Base-by-base conservation (phyloP, 2,797 vertebrate genomes). In the Gymnodraco acuticeps region DNA sequence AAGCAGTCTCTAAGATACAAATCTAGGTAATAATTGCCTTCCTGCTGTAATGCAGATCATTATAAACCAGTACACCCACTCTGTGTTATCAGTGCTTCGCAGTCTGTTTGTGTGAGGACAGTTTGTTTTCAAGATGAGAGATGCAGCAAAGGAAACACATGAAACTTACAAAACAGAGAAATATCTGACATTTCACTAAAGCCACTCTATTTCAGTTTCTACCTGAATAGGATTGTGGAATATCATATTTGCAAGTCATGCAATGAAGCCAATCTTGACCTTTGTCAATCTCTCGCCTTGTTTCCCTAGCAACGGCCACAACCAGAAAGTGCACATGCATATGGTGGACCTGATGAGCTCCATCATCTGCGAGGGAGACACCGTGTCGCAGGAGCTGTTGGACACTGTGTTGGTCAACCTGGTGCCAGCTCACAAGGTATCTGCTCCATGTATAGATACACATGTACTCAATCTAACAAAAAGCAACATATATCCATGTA, bases 341-440 rank as follows among this genome's bases (percentile, higher is more conserved):
- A 99, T 99, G 98, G 97, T 99, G 88, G 98, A 99, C 92, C 95
- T 99, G 56, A 99, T 99, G 98, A 99, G 98, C 88, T 99, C 98
- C 74, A 99, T 99, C 89, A 96, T 99, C 89, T 98, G 97, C 74
- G 98, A 99, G 86, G 98, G 98, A 17, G 98, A 99, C 92, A 98
- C 97, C 0, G 98, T 99, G 10, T 99, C 98, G 0, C 98, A 99
- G 92, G 98, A 99, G 83, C 96, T 99, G 75, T 82, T 99, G 90
- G 98, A 99, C 94, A 98, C 98, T 0, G 97, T 99, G 54, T 89
- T 99, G 84, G 97, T 99, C 81, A 99, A 99, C 88, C 90, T 99
- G 75, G 97, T 99, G 55, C 98, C 98, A 59, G 97, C 98, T 8
- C 98, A 99, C 90, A 99, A 99, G 95, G 98, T 99, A 93, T 5